Conservation (phyloP, 2,888 invertebrate species). For the Stratiomys singularior region DNA sequence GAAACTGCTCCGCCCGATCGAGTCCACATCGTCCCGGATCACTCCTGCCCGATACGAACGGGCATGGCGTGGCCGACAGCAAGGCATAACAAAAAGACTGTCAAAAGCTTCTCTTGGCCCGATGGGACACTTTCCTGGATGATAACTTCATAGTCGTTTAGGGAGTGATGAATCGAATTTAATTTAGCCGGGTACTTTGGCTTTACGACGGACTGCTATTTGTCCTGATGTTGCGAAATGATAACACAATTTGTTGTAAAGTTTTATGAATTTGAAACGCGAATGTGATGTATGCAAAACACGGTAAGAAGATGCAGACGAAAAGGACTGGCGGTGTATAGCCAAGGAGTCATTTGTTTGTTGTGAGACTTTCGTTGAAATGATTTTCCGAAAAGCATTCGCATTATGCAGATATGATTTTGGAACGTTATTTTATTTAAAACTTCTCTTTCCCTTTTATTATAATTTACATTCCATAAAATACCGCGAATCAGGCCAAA, state of each 20-base stretch:
- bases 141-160: constrained; percentile 43
- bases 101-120: constrained; percentile 25
- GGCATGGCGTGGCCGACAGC: not conserved
- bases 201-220: constrained; percentile 22
- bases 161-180: constrained; percentile 43
- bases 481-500: too few relatives aligned
- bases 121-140: constrained; percentile 27
- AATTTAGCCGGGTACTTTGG: constrained; percentile 36
- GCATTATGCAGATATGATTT: too few relatives aligned
- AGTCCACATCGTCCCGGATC: too few relatives aligned
- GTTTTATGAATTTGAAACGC: constrained; percentile 19
- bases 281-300: not conserved
- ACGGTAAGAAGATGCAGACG: not conserved
- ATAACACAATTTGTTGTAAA: constrained; percentile 31
- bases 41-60: too few relatives aligned
- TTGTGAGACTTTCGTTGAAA: too few relatives aligned
- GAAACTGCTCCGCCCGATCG: not conserved
- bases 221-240: constrained; percentile 20
- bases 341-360: too few relatives aligned
- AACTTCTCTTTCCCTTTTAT: too few relatives aligned
- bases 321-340: too few relatives aligned
- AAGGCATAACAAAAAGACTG: constrained; percentile 11
- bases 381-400: too few relatives aligned
- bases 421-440: too few relatives aligned
- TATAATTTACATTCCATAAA: too few relatives aligned